Percentiles rank a stretch among this genome's conserved stretches.
Conservation (phyloP, 2,113 vertebrate species). For the Cyanistes caeruleus region DNA sequence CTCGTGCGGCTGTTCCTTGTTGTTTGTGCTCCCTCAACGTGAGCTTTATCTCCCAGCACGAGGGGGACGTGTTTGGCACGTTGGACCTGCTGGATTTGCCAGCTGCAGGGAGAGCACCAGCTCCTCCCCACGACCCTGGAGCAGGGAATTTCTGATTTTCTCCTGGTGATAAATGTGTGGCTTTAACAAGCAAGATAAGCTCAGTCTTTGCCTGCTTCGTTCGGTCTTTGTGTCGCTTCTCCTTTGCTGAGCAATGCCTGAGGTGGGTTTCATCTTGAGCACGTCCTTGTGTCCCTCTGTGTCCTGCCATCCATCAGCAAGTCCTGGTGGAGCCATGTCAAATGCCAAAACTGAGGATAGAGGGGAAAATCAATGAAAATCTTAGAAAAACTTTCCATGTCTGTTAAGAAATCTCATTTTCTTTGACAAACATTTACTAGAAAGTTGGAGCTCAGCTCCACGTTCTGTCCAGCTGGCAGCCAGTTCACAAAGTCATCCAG, state of each 20-base stretch:
- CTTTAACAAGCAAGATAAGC: neutral
- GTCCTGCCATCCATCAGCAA: neutral
- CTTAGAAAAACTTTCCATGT: neutral
- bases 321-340: neutral
- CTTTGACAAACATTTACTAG: neutral
- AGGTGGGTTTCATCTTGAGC: neutral
- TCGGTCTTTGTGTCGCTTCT: neutral
- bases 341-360: neutral
- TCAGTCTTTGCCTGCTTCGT: neutral
- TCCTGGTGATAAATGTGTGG: neutral
- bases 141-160: neutral
- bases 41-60: conserved; percentile 19
- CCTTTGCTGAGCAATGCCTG: accelerated
- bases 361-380: neutral
- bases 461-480: neutral
- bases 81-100: neutral
- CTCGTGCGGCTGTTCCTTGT: neutral
- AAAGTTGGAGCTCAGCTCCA: neutral
- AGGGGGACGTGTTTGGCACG: conserved; percentile 29
- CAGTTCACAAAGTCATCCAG: neutral
- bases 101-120: neutral
- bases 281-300: accelerated
- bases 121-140: neutral
- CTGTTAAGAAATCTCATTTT: neutral
- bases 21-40: conserved; percentile 32